Evolutionary conservation across 2,888 invertebrate species (phyloP).

Genomic region (Augiades crinisus): DNA sequence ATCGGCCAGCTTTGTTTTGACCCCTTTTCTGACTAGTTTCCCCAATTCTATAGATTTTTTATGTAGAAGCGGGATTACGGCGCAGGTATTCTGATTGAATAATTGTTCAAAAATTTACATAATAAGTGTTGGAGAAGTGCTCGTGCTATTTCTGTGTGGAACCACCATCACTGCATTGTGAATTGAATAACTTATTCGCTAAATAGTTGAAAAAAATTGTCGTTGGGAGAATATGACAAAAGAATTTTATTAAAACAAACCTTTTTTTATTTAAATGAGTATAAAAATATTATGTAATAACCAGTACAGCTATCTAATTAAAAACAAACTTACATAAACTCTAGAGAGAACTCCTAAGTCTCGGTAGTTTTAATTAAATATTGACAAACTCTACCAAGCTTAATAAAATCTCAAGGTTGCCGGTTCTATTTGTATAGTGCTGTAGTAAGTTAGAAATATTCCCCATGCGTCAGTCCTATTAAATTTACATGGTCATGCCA

Average conservation of each 20-base stretch:
- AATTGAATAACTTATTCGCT: too few relatives aligned
- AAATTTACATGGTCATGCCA: conserved; percentile 7
- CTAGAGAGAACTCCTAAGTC: not conserved
- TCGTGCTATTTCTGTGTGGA: too few relatives aligned
- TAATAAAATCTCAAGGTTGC: not conserved
- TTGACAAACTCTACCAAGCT: not conserved
- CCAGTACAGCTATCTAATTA: too few relatives aligned
- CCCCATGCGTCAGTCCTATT: conserved; percentile 3
- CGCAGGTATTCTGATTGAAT: not conserved
- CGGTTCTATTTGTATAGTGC: not conserved
- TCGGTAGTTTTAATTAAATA: not conserved
- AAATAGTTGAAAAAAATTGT: too few relatives aligned
- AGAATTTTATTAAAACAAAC: too few relatives aligned
- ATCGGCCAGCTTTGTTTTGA: conserved; percentile 54
- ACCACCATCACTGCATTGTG: too few relatives aligned
- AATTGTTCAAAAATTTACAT: too few relatives aligned
- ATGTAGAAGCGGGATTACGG: not conserved
- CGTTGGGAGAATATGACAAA: too few relatives aligned
- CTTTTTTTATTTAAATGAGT: too few relatives aligned
- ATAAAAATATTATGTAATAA: too few relatives aligned
- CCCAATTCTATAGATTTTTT: conserved; percentile 2
- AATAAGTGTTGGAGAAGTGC: too few relatives aligned
- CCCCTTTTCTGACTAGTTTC: conserved; percentile 23
- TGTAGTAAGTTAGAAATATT: conserved; percentile 10
- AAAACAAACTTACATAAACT: not conserved